These are phyloP conservation scores for Drosophila buzzatii DNA, from an alignment of 2,888 invertebrate species.

Conservation along the genomic window DNA sequence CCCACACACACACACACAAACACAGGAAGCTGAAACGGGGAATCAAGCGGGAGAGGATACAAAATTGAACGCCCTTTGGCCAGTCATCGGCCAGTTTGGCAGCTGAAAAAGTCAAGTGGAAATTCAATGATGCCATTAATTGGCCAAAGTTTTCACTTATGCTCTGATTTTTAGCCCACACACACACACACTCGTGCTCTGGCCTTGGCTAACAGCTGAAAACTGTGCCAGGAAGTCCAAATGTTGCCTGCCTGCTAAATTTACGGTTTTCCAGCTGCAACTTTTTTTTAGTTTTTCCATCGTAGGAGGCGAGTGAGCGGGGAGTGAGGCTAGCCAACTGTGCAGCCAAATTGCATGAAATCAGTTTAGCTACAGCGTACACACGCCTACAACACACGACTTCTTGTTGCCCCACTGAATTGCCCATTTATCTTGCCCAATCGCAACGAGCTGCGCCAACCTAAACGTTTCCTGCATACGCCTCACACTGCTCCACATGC, in stretches of 20 bases:
- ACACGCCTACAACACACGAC: conserved; percentile 43
- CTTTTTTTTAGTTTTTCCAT: conserved; percentile 54
- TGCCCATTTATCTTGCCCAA: conserved; percentile 73
- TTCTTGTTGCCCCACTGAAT: conserved; percentile 29
- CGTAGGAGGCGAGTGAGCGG: not conserved
- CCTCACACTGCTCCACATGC: conserved; percentile 7
- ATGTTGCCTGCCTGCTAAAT: conserved; percentile 75
- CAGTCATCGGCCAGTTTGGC: conserved; percentile 80
- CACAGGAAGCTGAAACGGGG: conserved; percentile 2
- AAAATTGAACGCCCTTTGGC: conserved; percentile 80
- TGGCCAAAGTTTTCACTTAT: conserved; percentile 82
- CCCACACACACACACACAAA: conserved; percentile 13
- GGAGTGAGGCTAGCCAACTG: conserved; percentile 50
- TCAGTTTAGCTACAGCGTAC: conserved; percentile 64
- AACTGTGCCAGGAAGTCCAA: conserved; percentile 78
- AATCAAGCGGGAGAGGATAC: conserved; percentile 49
- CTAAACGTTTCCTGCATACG: conserved; percentile 72
- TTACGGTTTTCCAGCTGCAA: conserved; percentile 72
- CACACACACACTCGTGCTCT: conserved; percentile 13
- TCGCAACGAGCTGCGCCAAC: conserved; percentile 61
- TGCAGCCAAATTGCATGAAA: conserved; percentile 79
- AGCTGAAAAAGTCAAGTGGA: conserved; percentile 81
- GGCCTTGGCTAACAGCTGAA: conserved; percentile 61
- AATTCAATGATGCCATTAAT: conserved; percentile 83
- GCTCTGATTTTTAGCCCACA: conserved; percentile 72